Conservation (phyloP, 2,113 vertebrate species). For the Pteruthius melanotis region DNA sequence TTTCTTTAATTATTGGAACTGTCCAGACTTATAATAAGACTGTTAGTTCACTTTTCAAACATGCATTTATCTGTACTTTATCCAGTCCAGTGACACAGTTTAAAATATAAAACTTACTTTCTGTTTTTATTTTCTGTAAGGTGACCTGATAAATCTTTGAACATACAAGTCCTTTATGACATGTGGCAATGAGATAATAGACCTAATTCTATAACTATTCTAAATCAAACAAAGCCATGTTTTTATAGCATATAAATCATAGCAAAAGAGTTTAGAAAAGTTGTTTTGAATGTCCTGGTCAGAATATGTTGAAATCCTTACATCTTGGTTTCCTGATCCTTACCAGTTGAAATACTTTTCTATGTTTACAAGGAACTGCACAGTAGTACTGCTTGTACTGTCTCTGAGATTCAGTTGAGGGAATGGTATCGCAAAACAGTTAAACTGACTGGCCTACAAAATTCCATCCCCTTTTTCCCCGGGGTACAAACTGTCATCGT, state of each 20-base stretch:
- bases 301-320: background rate
- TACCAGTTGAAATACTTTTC: background rate
- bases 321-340: background rate
- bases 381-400: background rate
- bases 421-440: background rate
- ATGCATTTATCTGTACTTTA: background rate
- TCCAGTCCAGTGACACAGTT: background rate
- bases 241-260: background rate
- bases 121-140: background rate
- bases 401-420: background rate
- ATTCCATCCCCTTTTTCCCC: background rate
- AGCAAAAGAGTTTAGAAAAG: background rate
- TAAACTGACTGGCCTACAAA: background rate
- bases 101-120: background rate
- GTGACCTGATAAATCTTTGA: background rate
- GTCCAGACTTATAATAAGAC: background rate
- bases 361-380: background rate
- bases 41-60: background rate
- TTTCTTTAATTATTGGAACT: background rate
- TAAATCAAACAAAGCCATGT: background rate
- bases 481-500: background rate
- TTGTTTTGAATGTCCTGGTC: background rate
- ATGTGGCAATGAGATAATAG: background rate
- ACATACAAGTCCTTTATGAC: background rate
- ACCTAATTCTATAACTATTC: background rate